Evolutionary conservation across 2,113 vertebrate genomes (phyloP), one percentile per base, ranked within the genome.

Genomic region (Falco punctatus): DNA sequence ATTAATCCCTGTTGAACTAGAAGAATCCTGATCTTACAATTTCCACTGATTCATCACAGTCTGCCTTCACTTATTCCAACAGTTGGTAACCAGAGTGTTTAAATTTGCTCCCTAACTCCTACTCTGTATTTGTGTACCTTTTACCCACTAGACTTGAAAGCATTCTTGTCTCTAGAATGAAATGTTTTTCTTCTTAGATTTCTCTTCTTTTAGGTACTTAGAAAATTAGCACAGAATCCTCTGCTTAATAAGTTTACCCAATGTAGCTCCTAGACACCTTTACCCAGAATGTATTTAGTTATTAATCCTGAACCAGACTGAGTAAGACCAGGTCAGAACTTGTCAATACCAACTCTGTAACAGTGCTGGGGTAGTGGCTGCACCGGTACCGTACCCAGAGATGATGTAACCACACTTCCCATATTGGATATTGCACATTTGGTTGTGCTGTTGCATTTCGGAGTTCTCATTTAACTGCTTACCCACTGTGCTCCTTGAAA

Each of bases 51-150:
- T 75, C 66, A 80, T 61, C 89, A 55, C 33, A 70, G 62, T 61
- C 72, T 83, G 70, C 81, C 83, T 92, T 89, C 54, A 54, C 27
- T 96, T 86, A 62, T 71, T 96, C 44, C 73, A 95, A 4, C 6
- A 62, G 72, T 13, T 90, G 91, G 77, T 92, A 88, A 88, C 64
- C 48, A 81, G 66, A 77, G 33, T 61, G 57, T 67, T 88, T 92
- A 81, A 94, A 74, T 81, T 46, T 81, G 48, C n/a, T 79, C 21
- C 48, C 81, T 71, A 65, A 55, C 44, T 91, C 86, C 58, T 82
- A 13, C 30, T 61, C 77, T 87, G 44, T 86, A 11, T 89, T 83
- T 92, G 57, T 58, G n/a, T 81, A 46, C 69, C 28, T 85, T 69
- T 46, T 72, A 46, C 13, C 65, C 57, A 33, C 67, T 52, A n/a